These are phyloP conservation scores for Anoplius nigerrimus DNA, from an alignment of 2,888 invertebrate genomes.

Conservation along the genomic window DNA sequence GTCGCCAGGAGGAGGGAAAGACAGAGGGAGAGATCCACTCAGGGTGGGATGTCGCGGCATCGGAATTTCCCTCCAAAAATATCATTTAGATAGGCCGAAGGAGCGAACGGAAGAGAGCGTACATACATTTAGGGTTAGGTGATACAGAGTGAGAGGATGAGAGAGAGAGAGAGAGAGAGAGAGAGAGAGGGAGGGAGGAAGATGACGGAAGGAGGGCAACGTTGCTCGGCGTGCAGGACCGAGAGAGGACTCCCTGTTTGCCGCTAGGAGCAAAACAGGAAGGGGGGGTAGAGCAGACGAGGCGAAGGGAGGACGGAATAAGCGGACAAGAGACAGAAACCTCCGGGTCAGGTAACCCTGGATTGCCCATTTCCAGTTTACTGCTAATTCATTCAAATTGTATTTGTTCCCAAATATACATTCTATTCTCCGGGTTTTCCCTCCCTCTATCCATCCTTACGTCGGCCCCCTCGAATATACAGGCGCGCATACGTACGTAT, in stretches of 20 bases:
- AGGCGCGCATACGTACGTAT: no score
- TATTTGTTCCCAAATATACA: slow-evolving; percentile 71
- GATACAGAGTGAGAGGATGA: slow-evolving; percentile 5
- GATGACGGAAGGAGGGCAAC: slow-evolving; percentile 10
- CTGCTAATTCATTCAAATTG: slow-evolving; percentile 74
- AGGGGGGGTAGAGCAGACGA: slow-evolving; percentile 15
- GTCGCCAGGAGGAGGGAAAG: slow-evolving; percentile 8
- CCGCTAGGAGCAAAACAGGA: slow-evolving; percentile 7
- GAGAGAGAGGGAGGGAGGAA: slow-evolving; percentile 6
- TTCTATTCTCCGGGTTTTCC: slow-evolving; percentile 54
- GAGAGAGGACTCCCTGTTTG: neutral
- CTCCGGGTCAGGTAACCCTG: slow-evolving; percentile 59
- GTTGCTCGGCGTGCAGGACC: slow-evolving; percentile 18
- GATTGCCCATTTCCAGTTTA: slow-evolving; percentile 69
- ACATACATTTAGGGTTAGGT: no score
- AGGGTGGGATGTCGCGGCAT: slow-evolving; percentile 55
- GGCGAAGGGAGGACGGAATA: slow-evolving; percentile 7
- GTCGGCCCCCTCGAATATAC: neutral
- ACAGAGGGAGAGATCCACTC: slow-evolving; percentile 45
- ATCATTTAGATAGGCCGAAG: slow-evolving; percentile 55
- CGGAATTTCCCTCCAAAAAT: slow-evolving; percentile 58
- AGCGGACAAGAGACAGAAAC: slow-evolving; percentile 11
- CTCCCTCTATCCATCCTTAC: slow-evolving; percentile 30
- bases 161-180: slow-evolving; percentile 5
- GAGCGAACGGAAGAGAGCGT: slow-evolving; percentile 8